Conservation (phyloP, 2,113 vertebrate genomes). For the Rhea pennata region DNA sequence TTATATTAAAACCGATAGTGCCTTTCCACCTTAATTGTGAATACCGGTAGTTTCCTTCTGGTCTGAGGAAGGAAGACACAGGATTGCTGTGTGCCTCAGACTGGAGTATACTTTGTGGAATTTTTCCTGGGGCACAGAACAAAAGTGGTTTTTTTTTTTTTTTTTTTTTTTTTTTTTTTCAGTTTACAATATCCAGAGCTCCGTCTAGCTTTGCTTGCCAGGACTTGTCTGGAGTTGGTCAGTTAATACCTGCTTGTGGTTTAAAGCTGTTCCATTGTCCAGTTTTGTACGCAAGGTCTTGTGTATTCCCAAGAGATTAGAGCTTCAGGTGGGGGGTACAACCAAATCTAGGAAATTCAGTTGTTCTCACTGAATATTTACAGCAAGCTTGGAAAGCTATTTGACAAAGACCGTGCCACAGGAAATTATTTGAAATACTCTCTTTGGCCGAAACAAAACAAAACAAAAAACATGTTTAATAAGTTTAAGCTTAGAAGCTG, state of each 20-base stretch:
- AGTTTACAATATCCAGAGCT: background rate
- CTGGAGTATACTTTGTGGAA: background rate
- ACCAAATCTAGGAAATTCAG: background rate
- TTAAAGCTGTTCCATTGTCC: background rate
- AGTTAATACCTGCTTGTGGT: background rate
- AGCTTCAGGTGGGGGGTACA: background rate
- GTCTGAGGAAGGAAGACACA: background rate
- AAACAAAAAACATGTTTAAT: background rate
- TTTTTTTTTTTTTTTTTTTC: too few relatives aligned
- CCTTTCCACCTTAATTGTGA: background rate
- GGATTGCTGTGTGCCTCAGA: background rate
- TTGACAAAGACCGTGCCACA: background rate
- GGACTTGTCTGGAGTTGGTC: background rate
- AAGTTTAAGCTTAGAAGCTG: background rate
- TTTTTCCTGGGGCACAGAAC: background rate
- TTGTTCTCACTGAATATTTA: background rate
- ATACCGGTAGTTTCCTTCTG: background rate
- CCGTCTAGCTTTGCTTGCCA: background rate
- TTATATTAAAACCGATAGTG: background rate
- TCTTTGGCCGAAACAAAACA: background rate
- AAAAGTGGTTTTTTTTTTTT: too few relatives aligned
- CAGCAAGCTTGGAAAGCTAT: background rate
- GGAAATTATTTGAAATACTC: background rate
- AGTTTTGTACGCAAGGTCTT: background rate
- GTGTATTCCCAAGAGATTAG: background rate